phyloP scores from a whole-genome alignment of 1,140 invertebrate species.

The Aporrectodea caliginosa region DNA sequence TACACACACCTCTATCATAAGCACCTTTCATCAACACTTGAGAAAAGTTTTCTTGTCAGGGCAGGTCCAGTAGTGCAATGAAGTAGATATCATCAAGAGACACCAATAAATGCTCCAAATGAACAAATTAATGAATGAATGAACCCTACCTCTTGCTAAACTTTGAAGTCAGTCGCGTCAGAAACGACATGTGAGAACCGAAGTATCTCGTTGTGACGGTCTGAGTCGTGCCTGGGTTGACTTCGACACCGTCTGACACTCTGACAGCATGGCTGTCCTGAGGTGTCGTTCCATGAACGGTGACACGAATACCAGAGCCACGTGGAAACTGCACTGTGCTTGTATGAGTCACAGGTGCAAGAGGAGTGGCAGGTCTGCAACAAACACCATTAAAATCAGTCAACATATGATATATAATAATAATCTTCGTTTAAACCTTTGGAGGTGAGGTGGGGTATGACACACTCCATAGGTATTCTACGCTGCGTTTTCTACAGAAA shows the following conservation, averaged over 20 bases:
- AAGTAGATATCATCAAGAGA: background rate
- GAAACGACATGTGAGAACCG: constrained; percentile 75
- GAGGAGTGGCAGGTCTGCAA: background rate
- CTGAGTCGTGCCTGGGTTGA: constrained; percentile 60
- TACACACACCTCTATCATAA: background rate
- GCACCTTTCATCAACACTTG: background rate
- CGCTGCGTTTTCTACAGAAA: too few species aligned
- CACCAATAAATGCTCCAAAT: background rate
- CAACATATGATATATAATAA: too few species aligned
- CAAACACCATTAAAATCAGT: too few species aligned
- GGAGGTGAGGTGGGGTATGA: too few species aligned
- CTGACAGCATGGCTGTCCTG: constrained; percentile 58
- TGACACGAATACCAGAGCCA: constrained; percentile 86
- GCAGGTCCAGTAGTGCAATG: too few species aligned
- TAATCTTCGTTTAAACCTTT: too few species aligned
- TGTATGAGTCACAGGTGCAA: background rate
- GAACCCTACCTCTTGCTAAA: constrained; percentile 84
- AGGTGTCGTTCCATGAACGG: constrained; percentile 87
- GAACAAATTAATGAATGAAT: background rate
- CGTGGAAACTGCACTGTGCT: constrained; percentile 68
- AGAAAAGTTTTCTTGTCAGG: background rate
- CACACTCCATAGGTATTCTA: too few species aligned
- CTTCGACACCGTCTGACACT: constrained; percentile 25
- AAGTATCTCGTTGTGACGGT: constrained; percentile 61
- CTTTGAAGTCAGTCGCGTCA: constrained; percentile 93